These are phyloP conservation scores for Gallinago solitaria DNA, from an alignment of 2,797 vertebrate genomes.

Conservation along the genomic window DNA sequence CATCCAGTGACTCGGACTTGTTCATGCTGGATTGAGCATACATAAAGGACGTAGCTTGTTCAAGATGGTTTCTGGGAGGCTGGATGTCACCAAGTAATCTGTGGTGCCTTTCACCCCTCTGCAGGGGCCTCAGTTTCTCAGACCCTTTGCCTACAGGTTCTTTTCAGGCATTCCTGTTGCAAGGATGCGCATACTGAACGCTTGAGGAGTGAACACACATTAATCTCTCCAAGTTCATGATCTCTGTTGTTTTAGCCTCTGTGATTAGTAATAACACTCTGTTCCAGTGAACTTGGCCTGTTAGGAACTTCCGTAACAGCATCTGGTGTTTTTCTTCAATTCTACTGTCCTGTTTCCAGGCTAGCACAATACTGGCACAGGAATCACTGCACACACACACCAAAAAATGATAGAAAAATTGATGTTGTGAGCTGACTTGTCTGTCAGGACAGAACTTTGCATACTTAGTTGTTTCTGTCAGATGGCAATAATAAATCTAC, in stretches of 20 bases:
- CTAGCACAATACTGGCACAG: background rate
- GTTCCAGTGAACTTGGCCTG: background rate
- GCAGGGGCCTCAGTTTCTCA: background rate
- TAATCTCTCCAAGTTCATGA: background rate
- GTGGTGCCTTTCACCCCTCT: background rate
- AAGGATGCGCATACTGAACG: background rate
- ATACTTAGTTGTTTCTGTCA: background rate
- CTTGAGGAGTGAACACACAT: background rate
- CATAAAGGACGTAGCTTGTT: background rate
- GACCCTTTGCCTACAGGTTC: background rate
- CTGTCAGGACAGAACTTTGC: background rate
- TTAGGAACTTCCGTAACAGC: background rate
- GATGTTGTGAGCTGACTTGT: background rate
- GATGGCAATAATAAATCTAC: background rate
- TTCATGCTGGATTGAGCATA: background rate
- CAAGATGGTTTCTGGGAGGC: background rate
- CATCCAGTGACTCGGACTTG: background rate
- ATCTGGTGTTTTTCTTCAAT: background rate
- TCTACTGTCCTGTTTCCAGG: background rate
- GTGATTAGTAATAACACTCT: background rate
- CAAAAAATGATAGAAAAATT: background rate
- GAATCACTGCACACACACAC: background rate
- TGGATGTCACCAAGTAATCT: background rate
- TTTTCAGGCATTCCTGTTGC: background rate
- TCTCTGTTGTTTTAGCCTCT: background rate